Conservation (phyloP, 2,888 invertebrate genomes). For the Athripsodes cinereus region DNA sequence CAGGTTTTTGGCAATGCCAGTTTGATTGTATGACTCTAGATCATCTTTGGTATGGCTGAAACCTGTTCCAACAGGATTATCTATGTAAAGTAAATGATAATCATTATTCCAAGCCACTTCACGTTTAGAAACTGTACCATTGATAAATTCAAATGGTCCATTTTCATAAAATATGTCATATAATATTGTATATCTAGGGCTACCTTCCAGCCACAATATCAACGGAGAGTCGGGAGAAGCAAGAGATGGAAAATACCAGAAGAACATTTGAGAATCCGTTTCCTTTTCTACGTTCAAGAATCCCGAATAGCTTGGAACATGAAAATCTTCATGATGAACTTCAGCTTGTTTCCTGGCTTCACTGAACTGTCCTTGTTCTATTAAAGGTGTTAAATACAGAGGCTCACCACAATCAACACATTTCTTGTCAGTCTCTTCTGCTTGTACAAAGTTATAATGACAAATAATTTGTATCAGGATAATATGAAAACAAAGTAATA, state of each 20-base stretch:
- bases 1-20: conserved; percentile 72
- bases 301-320: conserved; percentile 1
- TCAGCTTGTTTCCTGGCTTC: not conserved
- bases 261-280: conserved; percentile 77
- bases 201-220: conserved; percentile 79
- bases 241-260: conserved; percentile 84
- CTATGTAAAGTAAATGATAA: conserved; percentile 80
- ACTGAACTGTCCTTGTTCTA: not conserved
- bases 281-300: conserved; percentile 34
- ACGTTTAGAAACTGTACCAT: not conserved
- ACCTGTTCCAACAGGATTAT: conserved; percentile 90
- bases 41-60: conserved; percentile 81
- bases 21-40: conserved; percentile 69
- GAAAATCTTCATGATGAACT: not conserved
- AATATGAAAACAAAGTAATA: too few species aligned
- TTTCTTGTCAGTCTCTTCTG: too few species aligned
- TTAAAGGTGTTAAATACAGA: not conserved
- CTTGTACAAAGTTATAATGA: too few species aligned
- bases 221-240: conserved; percentile 53
- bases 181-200: conserved; percentile 74
- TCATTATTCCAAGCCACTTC: conserved; percentile 66
- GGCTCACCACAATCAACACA: too few species aligned
- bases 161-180: conserved; percentile 79
- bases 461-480: too few species aligned
- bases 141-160: conserved; percentile 55